Evolutionary conservation across 2,113 vertebrate genomes (phyloP), one percentile per base, ranked within the genome.

Genomic region (Macaca fascicularis): DNA sequence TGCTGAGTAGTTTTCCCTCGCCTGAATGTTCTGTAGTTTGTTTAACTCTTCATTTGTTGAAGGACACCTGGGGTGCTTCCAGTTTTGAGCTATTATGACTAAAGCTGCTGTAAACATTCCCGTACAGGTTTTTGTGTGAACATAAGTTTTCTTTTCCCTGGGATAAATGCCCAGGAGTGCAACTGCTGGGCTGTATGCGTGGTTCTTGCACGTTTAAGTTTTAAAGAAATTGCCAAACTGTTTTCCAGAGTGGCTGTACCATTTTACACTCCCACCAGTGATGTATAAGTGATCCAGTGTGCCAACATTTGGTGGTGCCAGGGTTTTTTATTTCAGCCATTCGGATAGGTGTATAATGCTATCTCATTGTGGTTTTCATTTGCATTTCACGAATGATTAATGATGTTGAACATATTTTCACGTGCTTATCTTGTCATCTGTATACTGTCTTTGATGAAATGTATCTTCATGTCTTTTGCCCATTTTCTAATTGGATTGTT

Each of bases 11-110:
- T 89, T 94, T 97, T 70, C 83, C 79, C n/a, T 12, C 1, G 82
- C 22, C 13, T n/a, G 35, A 7, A n/a, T 57, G 61, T 45, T 38
- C 55, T 40, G 1, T 0, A 5, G 74, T 52, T 64, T 90, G 25
- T 87, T 93, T 74, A 82, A 78, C 78, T 45, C 4, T 23, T 35
- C 72, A 12, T n/a, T 69, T 2, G 40, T 11, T 40, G 94, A 81
- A 94, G 93, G 94, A 88, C 75, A 16, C 35, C 88, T 80, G 96
- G 83, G 16, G 19, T 50, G 57, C 59, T 84, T 92, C 94, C 96
- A 90, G 90, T 23, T 38, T 75, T 2, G 0, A 81, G 70, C 43
- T 78, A 8, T 92, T 89, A 70, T 7, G 80, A 92, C 43, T 50
- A 48, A 88, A 76, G 90, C 84, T 80, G 84, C 93, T 40, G 17